Evolutionary conservation across 1,140 invertebrate genomes (phyloP), one percentile per base, ranked within the genome.

Genomic region (Olivierus martensii): DNA sequence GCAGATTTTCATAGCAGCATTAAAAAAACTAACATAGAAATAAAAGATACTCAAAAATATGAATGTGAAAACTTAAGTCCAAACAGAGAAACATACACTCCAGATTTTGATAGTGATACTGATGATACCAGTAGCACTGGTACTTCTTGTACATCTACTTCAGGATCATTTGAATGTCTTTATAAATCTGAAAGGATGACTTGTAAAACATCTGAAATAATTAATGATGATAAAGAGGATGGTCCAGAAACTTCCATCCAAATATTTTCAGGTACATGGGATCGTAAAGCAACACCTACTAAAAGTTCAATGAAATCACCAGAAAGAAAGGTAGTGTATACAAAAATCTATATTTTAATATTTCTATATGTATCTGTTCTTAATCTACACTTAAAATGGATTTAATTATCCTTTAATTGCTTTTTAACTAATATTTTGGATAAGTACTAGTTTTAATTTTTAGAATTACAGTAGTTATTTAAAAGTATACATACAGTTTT

Each of bases 121-220:
- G 71, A 72, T 14, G 68, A 69, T 41, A 35, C 18, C 18, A 55
- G 52, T 39, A 84, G 66, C 83, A 83, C 63, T 77, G 82, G 44
- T 82, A 52, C 43, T 28, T 60, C 55, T 19, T 43, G 46, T 38
- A 47, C 21, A 51, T 59, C 53, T 4, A 54, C 59, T 14, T 54
- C 55, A 15, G 53, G 50, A n/a, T 52, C 49, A n/a, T 51, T 61
- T 48, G 44, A 58, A 34, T 55, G 56, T 15, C 45, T 52, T 17
- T 41, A 57, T 14, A 51, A 64, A 21, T 63, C 60, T 47, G 62
- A 62, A 12, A 62, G 66, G 19, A 64, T 67, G 10, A 66, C 63
- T 15, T 65, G 64, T 38, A 58, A 64, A 14, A 67, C 67, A 19
- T 50, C 46, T 36, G 62, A 62, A 45, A 46, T 11, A 15, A 9